Base-by-base conservation (phyloP, 2,888 invertebrate species). In the Parnassius glacialis region DNA sequence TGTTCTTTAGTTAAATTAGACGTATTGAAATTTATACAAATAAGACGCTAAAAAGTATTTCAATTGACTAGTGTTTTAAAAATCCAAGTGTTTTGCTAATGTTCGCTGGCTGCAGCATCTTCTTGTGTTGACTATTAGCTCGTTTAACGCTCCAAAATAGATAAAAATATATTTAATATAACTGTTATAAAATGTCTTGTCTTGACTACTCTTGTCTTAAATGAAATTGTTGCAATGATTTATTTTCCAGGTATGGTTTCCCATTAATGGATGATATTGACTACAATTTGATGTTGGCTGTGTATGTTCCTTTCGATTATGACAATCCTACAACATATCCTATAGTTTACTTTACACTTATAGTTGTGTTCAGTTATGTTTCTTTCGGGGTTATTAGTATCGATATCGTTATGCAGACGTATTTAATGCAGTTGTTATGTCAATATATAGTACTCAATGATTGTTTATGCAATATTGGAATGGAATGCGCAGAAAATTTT, bases 301-400 rank as follows among this genome's bases (percentile, higher is more conserved):
- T 85, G 0, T 74, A 74, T 5, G 54, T 87, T 0, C 88, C 89
- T 0, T 83, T 80, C 62, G 61, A 74, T 55, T 85, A 83, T 72
- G 65, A 68, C 52, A 75, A 74, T 0, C 74, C 79, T 0, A 7
- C 10, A 0, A 53, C 70, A 1, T 90, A 89, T 65, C 68, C 79
- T 0, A 10, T 77, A 1, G 74, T 76, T 0, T 89, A 89, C 60
- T 55, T 79, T 0, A 9, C 67, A 0, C 76, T 80, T 1, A 62
- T 80, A 43, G 61, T 82, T 5, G 71, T 79, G 0, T 87, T 89
- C 62, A 68, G 72, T 2, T 89, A 84, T 63, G 72, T 80, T n/a
- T 76, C 87, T 0, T 81, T 82, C 65, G 85, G 84, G 59, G 83
- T 89, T 43, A 88, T 90, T 83, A 74, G 83, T 9, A 86, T 82